phyloP scores from a whole-genome alignment of 2,888 invertebrate species.

The Creontiades dilutus region DNA sequence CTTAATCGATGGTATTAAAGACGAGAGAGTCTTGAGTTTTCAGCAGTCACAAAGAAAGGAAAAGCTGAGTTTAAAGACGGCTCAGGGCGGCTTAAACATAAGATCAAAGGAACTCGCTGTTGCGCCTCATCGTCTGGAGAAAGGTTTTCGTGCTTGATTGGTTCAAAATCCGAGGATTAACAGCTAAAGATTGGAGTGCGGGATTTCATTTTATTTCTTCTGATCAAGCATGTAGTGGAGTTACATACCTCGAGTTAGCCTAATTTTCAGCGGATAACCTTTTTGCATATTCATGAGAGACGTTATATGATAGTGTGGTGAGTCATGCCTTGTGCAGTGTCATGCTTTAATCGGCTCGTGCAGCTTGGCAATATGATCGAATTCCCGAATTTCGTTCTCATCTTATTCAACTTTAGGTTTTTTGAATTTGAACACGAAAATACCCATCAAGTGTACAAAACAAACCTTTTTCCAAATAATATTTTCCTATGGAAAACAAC shows the following conservation, averaged over 20 bases:
- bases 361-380: too few species aligned
- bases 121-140: neutral
- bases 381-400: too few species aligned
- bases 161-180: neutral
- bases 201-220: neutral
- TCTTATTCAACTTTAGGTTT: too few species aligned
- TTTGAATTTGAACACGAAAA: too few species aligned
- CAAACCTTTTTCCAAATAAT: too few species aligned
- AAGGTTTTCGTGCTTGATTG: neutral
- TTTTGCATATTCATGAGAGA: too few species aligned
- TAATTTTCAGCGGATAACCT: too few species aligned
- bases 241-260: neutral
- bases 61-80: constrained; percentile 27
- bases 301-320: too few species aligned
- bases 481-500: too few species aligned
- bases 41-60: neutral
- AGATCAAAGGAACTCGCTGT: constrained; percentile 30
- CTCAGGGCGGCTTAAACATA: neutral
- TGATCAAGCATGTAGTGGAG: neutral
- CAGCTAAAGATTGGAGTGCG: neutral
- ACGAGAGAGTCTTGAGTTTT: neutral
- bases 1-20: neutral
- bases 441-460: too few species aligned
- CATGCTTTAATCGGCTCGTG: too few species aligned
- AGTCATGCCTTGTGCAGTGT: too few species aligned